These are phyloP conservation scores for Erythrolamprus reginae DNA, from an alignment of 2,113 vertebrate genomes.

Conservation along the genomic window DNA sequence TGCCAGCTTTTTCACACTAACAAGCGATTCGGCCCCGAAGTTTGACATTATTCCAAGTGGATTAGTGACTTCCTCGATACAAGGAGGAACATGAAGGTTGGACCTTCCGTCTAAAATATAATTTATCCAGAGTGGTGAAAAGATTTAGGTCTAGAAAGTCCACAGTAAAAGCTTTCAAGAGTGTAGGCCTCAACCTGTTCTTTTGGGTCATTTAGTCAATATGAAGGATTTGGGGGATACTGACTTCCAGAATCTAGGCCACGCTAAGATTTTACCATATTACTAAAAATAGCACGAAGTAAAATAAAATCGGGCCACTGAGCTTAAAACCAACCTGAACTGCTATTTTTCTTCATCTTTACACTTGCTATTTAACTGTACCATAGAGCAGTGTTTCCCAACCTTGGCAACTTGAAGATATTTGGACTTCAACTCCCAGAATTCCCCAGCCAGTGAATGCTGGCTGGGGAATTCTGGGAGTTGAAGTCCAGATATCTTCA, in stretches of 20 bases:
- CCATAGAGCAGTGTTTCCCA: too few species aligned
- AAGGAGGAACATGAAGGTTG: neutral
- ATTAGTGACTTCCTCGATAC: neutral
- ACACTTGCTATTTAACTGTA: too few species aligned
- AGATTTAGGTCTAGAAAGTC: neutral
- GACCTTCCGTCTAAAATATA: neutral
- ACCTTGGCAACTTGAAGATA: too few species aligned
- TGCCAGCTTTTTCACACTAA: neutral
- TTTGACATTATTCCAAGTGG: neutral
- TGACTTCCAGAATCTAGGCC: neutral
- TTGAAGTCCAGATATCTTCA: too few species aligned
- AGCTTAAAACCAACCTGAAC: neutral
- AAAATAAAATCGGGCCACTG: neutral
- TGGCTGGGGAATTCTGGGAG: too few species aligned
- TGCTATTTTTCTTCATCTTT: neutral
- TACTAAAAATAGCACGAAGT: neutral
- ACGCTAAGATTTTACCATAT: neutral
- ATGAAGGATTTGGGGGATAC: neutral
- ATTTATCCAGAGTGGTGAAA: neutral
- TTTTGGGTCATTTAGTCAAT: neutral
- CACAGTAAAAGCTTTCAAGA: neutral
- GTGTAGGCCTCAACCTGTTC: neutral
- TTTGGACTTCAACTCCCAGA: too few species aligned
- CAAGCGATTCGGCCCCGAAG: neutral
- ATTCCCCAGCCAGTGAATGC: too few species aligned